Evolutionary conservation across 1,140 invertebrate genomes (phyloP), one percentile per base, ranked within the genome.

Genomic region (Lerema accius): DNA sequence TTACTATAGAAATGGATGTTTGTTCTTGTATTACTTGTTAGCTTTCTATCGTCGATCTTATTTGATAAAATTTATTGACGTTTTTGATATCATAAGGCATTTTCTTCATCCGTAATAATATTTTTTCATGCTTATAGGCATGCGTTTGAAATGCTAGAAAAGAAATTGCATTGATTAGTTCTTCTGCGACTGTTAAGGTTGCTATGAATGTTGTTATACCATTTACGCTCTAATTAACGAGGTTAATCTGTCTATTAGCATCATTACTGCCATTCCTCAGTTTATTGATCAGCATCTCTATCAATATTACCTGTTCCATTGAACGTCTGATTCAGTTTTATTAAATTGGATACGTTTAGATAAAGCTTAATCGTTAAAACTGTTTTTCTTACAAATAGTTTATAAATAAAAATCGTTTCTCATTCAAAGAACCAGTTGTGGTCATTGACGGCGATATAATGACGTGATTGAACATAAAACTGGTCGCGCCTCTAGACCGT

Each of bases 401-500:
- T 16, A 58, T 23, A 58, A 50, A 50, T 32, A 58, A 51, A 61
- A 62, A 51, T 62, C 11, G 28, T 51, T 15, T 15, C 63, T 50
- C 26, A 58, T 45, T 58, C 40, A 32, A 42, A 46, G 26, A 72
- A 81, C 78, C 73, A 63, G 78, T 82, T 73, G 32, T 39, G 55
- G 70, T 65, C 69, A 78, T 83, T 82, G 73, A 77, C 76, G 55
- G 70, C 49, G 53, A 64, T 72, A 63, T 14, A 61, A 10, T 67
- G 55, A 43, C 55, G 53, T 58, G 65, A 76, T 74, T 72, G 58
- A 61, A 60, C 40, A 48, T 28, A 37, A 67, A 75, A 85, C 78
- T 69, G 62, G 80, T 81, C 71, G 45, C 16, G 15, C 60, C 37
- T 39, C 48, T 23, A 42, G 71, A 79, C 78, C 76, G 82, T 82